Conservation (phyloP, 2,113 vertebrate genomes). For the Rhinoptilus africanus region DNA sequence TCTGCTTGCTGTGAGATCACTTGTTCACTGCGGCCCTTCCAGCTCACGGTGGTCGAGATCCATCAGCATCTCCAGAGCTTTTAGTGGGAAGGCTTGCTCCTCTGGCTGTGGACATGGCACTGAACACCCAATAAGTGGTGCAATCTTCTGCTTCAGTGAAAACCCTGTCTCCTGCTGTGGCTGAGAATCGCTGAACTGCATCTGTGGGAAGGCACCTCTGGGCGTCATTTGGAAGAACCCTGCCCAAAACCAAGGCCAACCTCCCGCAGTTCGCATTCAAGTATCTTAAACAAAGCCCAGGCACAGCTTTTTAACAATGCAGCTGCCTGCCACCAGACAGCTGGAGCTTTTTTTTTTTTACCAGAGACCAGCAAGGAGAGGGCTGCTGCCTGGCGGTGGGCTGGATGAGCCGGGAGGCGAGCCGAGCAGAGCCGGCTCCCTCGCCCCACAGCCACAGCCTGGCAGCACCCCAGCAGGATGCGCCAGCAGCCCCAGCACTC, state of each 20-base stretch:
- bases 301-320: not conserved
- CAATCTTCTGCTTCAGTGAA: not conserved
- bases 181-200: rapidly evolving
- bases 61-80: not conserved
- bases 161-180: not conserved
- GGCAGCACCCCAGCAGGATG: not conserved
- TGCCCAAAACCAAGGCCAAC: not conserved
- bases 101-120: not conserved
- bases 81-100: not conserved
- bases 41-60: not conserved
- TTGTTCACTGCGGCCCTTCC: not conserved
- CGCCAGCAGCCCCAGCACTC: not conserved
- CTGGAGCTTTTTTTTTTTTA: not conserved
- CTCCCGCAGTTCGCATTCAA: not conserved
- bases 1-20: not conserved
- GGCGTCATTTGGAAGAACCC: not conserved
- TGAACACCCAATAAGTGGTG: not conserved
- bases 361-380: not conserved
- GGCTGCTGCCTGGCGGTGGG: not conserved
- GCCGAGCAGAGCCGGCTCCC: not conserved
- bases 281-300: not conserved
- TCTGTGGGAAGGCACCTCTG: not conserved
- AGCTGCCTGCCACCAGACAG: not conserved
- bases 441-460: not conserved
- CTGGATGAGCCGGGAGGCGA: not conserved